Percentiles rank a stretch among this genome's conserved stretches.
Evolutionary conservation across 1,140 invertebrate genomes (phyloP).

Genomic region (Onthophagus taurus): DNA sequence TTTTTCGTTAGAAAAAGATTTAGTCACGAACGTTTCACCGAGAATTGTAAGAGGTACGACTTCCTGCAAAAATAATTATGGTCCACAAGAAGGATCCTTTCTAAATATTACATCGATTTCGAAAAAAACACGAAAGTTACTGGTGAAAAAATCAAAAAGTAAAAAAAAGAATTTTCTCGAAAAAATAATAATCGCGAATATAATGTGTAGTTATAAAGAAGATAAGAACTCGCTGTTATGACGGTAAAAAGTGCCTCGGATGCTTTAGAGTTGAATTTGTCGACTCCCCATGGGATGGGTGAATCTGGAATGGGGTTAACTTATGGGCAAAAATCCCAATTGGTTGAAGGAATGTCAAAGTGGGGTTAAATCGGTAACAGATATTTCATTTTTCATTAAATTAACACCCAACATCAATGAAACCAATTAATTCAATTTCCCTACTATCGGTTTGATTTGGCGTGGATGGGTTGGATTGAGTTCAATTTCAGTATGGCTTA

Average conservation of each 20-base stretch:
- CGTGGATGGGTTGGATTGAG: too few species aligned
- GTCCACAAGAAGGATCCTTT: conserved; percentile 90
- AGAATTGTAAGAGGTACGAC: conserved; percentile 90
- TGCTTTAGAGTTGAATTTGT: conserved; percentile 92
- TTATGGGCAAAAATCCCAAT: conserved; percentile 93
- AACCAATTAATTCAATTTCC: conserved; percentile 79
- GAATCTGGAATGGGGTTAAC: conserved; percentile 96
- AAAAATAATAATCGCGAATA: conserved; percentile 82
- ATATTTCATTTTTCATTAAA: conserved; percentile 97
- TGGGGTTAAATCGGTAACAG: conserved; percentile 78
- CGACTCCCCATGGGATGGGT: conserved; percentile 98
- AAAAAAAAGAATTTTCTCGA: conserved; percentile 75
- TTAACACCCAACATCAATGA: conserved; percentile 96
- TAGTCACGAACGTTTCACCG: conserved; percentile 95
- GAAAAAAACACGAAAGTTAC: conserved; percentile 90
- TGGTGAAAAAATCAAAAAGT: conserved; percentile 82
- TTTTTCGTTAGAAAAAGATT: too few species aligned
- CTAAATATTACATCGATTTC: conserved; percentile 98
- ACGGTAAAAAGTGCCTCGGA: conserved; percentile 83
- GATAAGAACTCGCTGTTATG: conserved; percentile 58
- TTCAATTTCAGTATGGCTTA: too few species aligned
- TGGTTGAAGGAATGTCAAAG: too few species aligned
- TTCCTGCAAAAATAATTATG: conserved; percentile 81
- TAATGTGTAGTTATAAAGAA: conserved; percentile 88
- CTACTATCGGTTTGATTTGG: too few species aligned